Conservation (phyloP, 2,797 vertebrate species). For the Typhlichthys eigenmanni region DNA sequence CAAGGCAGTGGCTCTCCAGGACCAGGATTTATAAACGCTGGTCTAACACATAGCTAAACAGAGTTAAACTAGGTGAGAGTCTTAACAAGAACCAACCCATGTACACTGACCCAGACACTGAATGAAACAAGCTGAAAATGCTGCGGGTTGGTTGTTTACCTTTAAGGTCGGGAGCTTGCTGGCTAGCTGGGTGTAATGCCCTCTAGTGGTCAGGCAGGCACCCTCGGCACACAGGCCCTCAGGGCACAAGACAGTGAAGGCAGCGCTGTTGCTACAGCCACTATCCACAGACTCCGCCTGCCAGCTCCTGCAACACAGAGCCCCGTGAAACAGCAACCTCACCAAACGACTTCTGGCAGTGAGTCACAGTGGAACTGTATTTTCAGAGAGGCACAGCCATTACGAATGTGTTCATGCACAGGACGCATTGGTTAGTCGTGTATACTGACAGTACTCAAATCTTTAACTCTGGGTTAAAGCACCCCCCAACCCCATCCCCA, state of each 20-base stretch:
- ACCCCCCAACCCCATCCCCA: too few species aligned
- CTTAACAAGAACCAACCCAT: too few species aligned
- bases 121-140: too few species aligned
- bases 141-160: slow-evolving; percentile 68
- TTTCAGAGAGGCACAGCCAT: background rate
- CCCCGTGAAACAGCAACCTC: background rate
- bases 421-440: too few species aligned
- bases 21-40: too few species aligned
- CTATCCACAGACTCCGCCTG: slow-evolving; percentile 96
- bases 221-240: slow-evolving; percentile 81
- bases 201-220: slow-evolving; percentile 74
- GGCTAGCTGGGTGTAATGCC: slow-evolving; percentile 73
- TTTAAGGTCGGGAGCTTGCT: slow-evolving; percentile 75
- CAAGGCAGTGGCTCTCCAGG: too few species aligned
- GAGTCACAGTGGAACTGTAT: background rate
- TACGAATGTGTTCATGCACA: too few species aligned
- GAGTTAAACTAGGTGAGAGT: too few species aligned
- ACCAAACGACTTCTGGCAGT: background rate
- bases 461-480: too few species aligned
- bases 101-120: too few species aligned
- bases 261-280: slow-evolving; percentile 91
- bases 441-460: too few species aligned
- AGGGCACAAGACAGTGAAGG: slow-evolving; percentile 80
- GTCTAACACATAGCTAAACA: too few species aligned
- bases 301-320: slow-evolving; percentile 84